Evolutionary conservation across 2,797 vertebrate genomes (phyloP), one percentile per base, ranked within the genome.

Genomic region (Sitta carolinensis): DNA sequence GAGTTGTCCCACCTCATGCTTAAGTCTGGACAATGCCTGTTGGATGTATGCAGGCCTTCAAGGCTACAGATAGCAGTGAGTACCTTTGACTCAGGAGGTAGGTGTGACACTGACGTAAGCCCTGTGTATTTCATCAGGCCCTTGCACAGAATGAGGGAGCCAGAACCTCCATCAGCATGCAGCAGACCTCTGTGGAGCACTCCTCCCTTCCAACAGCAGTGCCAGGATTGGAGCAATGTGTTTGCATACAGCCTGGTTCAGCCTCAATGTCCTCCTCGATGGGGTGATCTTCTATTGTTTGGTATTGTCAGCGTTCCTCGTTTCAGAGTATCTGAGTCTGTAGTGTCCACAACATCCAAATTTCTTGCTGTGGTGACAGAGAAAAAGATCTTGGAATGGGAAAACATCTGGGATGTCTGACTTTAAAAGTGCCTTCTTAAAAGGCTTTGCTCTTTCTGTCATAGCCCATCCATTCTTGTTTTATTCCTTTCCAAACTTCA

Each of bases 271-370:
- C 26, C 36, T 83, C 43, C 7, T 66, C 7, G 5, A 1, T 5
- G 12, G 14, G 16, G 3, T 50, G 29, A 38, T 55, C 19, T 84
- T 57, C 23, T 3, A 3, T 10, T 59, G 6, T 34, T 50, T 48
- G 32, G 7, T 52, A 34, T 32, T 1, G 0, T 15, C 29, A 64
- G 22, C 1, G 0, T 48, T 4, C 22, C 10, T 5, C 5, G 1
- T 62, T 84, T 73, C 62, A 43, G 70, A 61, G 29, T 10, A 54
- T 23, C 48, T 88, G 48, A 42, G 20, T 36, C 45, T 63, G 16
- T 48, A 34, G 29, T 52, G 32, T 30, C 26, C 1, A 3, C 30
- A 83, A 25, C 8, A 43, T 40, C 2, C 15, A 34, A 22, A 23
- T 16, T 40, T 1, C 18, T 84, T 52, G 15, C 70, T 59, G 23